Percentiles rank a stretch among this genome's conserved stretches.
Evolutionary conservation across 2,113 vertebrate genomes (phyloP).

Genomic region (Corythornis vintsioides): DNA sequence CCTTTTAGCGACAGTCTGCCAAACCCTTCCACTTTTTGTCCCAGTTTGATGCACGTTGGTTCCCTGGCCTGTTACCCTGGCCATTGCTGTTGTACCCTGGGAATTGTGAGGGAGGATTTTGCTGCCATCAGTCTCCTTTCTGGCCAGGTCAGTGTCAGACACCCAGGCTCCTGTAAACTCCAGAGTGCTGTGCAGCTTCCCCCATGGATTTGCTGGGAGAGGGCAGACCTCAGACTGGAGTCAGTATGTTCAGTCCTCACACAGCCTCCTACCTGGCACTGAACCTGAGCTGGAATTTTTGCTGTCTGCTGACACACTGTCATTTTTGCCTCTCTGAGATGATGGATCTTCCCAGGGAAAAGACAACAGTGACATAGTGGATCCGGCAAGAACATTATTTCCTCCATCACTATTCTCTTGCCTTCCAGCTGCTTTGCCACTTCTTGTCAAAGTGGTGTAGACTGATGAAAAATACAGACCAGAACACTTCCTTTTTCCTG

Average conservation of each 20-base stretch:
- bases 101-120: not conserved
- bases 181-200: not conserved
- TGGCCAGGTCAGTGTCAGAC: not conserved
- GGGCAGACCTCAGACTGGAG: not conserved
- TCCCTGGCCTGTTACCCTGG: not conserved
- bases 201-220: not conserved
- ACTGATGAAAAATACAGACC: not conserved
- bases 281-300: not conserved
- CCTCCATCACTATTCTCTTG: not conserved
- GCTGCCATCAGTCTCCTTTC: not conserved
- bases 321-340: not conserved
- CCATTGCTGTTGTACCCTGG: not conserved
- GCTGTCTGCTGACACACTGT: not conserved
- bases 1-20: not conserved
- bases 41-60: not conserved
- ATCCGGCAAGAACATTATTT: not conserved
- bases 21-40: not conserved
- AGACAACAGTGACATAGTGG: not conserved
- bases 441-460: not conserved
- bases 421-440: not conserved
- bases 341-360: not conserved
- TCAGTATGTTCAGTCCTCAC: not conserved
- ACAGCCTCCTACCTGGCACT: not conserved
- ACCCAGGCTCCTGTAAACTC: no score
- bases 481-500: not conserved